Evolutionary conservation across 2,888 invertebrate genomes (phyloP).

Genomic region (Lycocerus yunnanus): DNA sequence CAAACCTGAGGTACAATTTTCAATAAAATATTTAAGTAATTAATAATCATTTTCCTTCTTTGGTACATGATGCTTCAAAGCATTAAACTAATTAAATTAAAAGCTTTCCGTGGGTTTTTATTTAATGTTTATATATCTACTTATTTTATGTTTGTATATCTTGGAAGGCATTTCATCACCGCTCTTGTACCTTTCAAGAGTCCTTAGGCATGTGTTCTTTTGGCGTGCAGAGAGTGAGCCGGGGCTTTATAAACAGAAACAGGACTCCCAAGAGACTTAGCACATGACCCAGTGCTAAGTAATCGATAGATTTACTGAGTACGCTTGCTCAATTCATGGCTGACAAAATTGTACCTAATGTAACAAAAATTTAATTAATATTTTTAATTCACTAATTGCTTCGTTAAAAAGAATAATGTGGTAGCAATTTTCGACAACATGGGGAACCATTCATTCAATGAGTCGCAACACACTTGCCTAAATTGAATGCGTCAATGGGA

Average conservation of each 20-base stretch:
- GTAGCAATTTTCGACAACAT: conserved; percentile 12
- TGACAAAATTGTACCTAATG: not conserved
- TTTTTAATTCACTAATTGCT: not conserved
- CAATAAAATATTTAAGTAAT: not conserved
- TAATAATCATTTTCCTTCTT: not conserved
- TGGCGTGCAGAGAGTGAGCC: conserved; percentile 40
- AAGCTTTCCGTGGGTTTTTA: conserved; percentile 11
- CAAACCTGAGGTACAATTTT: not conserved
- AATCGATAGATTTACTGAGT: conserved; percentile 45
- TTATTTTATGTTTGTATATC: not conserved
- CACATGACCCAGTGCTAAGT: conserved; percentile 46
- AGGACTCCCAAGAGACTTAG: conserved; percentile 48
- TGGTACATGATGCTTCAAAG: not conserved
- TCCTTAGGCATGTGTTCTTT: conserved; percentile 47
- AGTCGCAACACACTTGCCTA: conserved; percentile 41
- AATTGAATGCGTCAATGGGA: conserved; percentile 51
- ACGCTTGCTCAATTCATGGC: not conserved
- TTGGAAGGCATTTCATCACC: conserved; percentile 17
- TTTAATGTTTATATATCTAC: not conserved
- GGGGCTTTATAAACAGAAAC: conserved; percentile 48
- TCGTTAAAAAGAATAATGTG: not conserved
- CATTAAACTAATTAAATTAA: conserved; percentile 21
- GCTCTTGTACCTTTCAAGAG: conserved; percentile 35
- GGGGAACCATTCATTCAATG: conserved; percentile 18
- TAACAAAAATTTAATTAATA: not conserved